Evolutionary conservation across 2,113 vertebrate genomes (phyloP), one percentile per base, ranked within the genome.

Genomic region (Cottus gobio): DNA sequence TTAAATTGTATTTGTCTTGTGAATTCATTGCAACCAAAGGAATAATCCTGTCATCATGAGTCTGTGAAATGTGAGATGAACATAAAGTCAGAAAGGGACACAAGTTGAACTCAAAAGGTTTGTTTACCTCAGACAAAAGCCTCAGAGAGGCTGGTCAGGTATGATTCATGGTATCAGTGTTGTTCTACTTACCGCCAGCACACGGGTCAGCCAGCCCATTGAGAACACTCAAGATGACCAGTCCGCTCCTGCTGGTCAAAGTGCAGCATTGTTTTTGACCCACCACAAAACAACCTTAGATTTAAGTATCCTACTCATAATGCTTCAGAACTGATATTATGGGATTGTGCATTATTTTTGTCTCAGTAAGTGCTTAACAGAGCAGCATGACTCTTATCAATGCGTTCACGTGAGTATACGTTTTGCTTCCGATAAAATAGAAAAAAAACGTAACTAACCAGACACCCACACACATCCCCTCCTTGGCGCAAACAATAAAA

Each of bases 1-100:
- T 87, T 72, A 52, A 1, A n/a, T 66, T 85, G 36, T 34, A n/a
- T 5, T 77, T 66, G 26, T 52, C 34, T 28, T 78, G 28, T 36
- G 63, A 80, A 84, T 84, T 71, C 73, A 86, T 75, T 78, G 66
- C 18, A 20, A 18, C 34, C 22, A 28, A 80, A 64, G 22, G 58
- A 79, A 48, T 52, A 50, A 65, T 36, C 39, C 12, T 9, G 8
- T 66, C 7, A 52, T 18, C 0, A 24, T 9, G 34, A 7, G 52
- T 18, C 52, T 69, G 60, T 75, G 54, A 84, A 71, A 77, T 75
- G 62, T 75, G 42, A 74, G 22, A 57, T 22, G 28, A 22, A 11
- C 28, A 11, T 60, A 20, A 46, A 73, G 52, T 12, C n/a, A 4
- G 20, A 7, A 30, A 57, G 37, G 63, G 24, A 60, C 1, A 22